Base-by-base conservation (phyloP, 2,888 invertebrate species). In the Zonitis immaculata region DNA sequence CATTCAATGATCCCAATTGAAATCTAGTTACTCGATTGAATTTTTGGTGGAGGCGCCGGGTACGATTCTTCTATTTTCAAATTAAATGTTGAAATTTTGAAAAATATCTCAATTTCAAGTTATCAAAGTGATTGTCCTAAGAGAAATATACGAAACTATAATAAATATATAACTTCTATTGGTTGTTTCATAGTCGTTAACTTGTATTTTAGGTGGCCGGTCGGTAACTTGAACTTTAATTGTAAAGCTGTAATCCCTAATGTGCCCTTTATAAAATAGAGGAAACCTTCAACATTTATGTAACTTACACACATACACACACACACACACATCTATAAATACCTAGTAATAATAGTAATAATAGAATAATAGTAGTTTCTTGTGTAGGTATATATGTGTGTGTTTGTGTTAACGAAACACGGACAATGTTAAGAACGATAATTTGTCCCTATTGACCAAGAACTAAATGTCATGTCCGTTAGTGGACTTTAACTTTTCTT, bases 101-200 rank as follows among this genome's bases (percentile, higher is more conserved):
- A n/a, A n/a, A n/a, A n/a, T n/a, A n/a, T n/a, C n/a, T n/a, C n/a
- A n/a, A n/a, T n/a, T n/a, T n/a, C n/a, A n/a, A n/a, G n/a, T n/a
- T n/a, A n/a, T n/a, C n/a, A n/a, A n/a, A n/a, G n/a, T n/a, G n/a
- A n/a, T n/a, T n/a, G n/a, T n/a, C n/a, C n/a, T n/a, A n/a, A n/a
- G n/a, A n/a, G n/a, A n/a, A n/a, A n/a, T n/a, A n/a, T n/a, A n/a
- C n/a, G n/a, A n/a, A n/a, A n/a, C n/a, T n/a, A n/a, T n/a, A n/a
- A n/a, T n/a, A n/a, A n/a, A n/a, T n/a, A n/a, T n/a, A n/a, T n/a
- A n/a, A n/a, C n/a, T n/a, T n/a, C n/a, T n/a, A n/a, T n/a, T n/a
- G n/a, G n/a, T n/a, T n/a, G 44, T 26, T 54, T 54, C 54, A 54
- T 50, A 54, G 47, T 39, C 51, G 51, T 54, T 54, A 54, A 54